Base-by-base conservation (phyloP, 2,797 vertebrate genomes). In the Anguilla megastoma region DNA sequence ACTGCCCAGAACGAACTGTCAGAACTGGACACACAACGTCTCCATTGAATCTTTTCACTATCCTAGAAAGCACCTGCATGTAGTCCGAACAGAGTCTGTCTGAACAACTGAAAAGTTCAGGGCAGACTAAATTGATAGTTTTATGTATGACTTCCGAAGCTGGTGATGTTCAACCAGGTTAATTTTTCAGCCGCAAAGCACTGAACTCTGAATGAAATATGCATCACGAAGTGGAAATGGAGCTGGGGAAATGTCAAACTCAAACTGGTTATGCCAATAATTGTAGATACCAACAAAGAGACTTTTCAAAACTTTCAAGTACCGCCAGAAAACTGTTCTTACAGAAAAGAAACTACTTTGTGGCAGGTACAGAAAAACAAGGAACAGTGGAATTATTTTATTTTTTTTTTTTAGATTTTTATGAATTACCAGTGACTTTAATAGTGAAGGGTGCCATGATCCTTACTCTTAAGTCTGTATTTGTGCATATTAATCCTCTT, bases 371-470 rank as follows among this genome's bases (percentile, higher is more conserved):
- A 58, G 50, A 76, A 56, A 79, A 36, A 69, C 45, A 89, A 54
- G 27, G 58, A 86, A 50, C 79, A 24, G 87, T 87, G 88, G 80
- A 86, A 52, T 85, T 36, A 88, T 63, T 56, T 56, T 56, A 0
- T 58, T 58, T 0, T 54, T 54, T 54, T 58, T 58, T 58, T 58
- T 16, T 3, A 21, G 10, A 88, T 90, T 41, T 76, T 27, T 76
- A 76, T 41, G 14, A 12, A 33, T 74, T 36, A 12, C 16, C 18
- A 76, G 33, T 24, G 90, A 90, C 89, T 45, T 89, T 89, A 87
- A 88, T 88, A 87, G 91, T 92, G 56, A 93, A 92, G 90, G 94
- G 95, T 97, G 96, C 95, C 96, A 97, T 94, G 91, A 88, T 88
- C 90, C 87, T 92, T 91, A 87, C 91, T 89, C 88, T 88, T 9